Percentiles rank a stretch among this genome's conserved stretches.
These are phyloP conservation scores for Pelmatolapia mariae DNA, from an alignment of 2,113 vertebrate species.

Conservation along the genomic window DNA sequence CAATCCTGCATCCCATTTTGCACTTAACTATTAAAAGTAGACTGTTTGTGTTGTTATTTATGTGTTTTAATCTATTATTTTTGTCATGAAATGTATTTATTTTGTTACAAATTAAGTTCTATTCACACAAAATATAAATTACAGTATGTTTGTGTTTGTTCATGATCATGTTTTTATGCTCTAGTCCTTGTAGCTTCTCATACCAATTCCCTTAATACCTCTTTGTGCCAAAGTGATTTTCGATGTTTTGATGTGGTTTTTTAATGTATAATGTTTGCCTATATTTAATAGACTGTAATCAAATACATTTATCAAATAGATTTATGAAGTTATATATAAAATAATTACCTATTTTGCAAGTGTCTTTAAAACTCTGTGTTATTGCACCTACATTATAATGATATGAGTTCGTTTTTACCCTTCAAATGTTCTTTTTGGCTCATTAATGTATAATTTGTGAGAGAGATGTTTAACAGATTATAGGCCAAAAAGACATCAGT, in stretches of 20 bases:
- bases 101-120: neutral
- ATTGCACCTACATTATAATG: neutral
- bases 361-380: neutral
- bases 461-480: neutral
- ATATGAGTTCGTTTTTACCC: fast-evolving
- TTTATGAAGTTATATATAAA: neutral
- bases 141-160: neutral
- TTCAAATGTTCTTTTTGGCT: neutral
- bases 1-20: neutral
- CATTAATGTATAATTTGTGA: neutral
- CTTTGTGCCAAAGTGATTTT: neutral
- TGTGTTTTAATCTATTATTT: neutral
- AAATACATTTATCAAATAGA: neutral
- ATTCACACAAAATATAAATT: neutral
- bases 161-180: neutral
- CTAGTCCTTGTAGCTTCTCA: neutral
- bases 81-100: neutral
- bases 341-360: neutral
- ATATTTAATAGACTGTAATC: neutral
- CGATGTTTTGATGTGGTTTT: neutral
- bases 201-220: neutral
- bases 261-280: neutral
- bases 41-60: neutral
- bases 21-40: neutral
- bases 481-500: neutral